Evolutionary conservation across 2,113 vertebrate genomes (phyloP).

Genomic region (Electrona antarctica): DNA sequence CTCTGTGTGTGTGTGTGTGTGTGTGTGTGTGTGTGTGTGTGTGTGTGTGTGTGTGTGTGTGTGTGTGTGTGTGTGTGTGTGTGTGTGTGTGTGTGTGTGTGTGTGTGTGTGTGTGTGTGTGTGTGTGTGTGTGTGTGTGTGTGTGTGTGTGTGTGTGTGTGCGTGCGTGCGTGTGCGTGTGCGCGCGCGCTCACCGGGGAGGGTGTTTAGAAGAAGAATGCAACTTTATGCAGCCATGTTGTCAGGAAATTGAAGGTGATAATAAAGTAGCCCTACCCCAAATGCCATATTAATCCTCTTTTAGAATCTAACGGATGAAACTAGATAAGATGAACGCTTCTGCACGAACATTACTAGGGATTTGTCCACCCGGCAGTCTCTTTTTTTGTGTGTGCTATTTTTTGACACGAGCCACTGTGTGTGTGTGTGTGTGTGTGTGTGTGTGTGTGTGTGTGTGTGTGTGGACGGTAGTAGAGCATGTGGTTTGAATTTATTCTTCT

Average conservation of each 20-base stretch:
- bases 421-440: background rate
- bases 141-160: too few relatives aligned
- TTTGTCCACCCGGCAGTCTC: constrained; percentile 27
- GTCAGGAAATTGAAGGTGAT: constrained; percentile 1
- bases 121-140: too few relatives aligned
- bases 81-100: too few relatives aligned
- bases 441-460: constrained; percentile 41
- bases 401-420: constrained; percentile 33
- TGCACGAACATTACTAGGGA: background rate
- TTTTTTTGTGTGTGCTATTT: constrained; percentile 53
- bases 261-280: constrained; percentile 3
- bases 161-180: too few relatives aligned
- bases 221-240: constrained; percentile 7
- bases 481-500: constrained; percentile 70
- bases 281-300: background rate
- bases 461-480: constrained; percentile 60
- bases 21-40: too few relatives aligned
- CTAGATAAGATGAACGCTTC: background rate
- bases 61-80: too few relatives aligned
- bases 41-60: too few relatives aligned
- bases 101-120: too few relatives aligned
- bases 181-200: background rate
- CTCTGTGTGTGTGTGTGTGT: background rate
- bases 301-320: background rate
- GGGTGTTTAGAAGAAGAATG: constrained; percentile 18